These are phyloP conservation scores for Hyles vespertilio DNA, from an alignment of 1,140 invertebrate genomes.

Conservation along the genomic window DNA sequence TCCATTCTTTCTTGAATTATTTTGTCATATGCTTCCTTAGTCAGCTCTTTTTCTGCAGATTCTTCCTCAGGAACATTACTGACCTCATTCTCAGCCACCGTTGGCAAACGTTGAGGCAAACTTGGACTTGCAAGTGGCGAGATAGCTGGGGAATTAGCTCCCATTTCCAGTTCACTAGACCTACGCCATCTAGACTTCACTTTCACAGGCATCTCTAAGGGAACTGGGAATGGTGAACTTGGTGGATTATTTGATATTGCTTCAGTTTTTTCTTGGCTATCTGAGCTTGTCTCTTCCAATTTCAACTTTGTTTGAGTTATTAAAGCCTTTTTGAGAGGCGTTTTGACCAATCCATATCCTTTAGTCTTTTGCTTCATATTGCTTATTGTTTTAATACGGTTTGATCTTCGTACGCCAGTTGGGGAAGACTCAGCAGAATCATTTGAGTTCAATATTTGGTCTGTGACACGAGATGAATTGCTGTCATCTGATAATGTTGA, in stretches of 20 bases:
- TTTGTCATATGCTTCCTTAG: conserved; percentile 65
- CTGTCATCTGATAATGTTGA: conserved; percentile 71
- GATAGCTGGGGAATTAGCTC: conserved; percentile 65
- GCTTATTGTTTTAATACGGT: conserved; percentile 77
- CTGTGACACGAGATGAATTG: conserved; percentile 57
- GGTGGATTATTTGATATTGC: conserved; percentile 29
- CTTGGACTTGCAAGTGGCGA: conserved; percentile 61
- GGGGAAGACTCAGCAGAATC: conserved; percentile 70
- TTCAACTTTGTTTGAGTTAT: conserved; percentile 67
- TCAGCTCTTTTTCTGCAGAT: conserved; percentile 34
- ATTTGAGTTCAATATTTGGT: conserved; percentile 62
- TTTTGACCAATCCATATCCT: conserved; percentile 77
- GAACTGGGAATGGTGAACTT: conserved; percentile 62
- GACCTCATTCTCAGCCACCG: conserved; percentile 35
- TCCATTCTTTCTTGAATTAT: conserved; percentile 85
- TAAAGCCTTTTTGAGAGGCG: conserved; percentile 67
- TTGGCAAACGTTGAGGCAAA: conserved; percentile 41
- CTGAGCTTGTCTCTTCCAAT: conserved; percentile 60
- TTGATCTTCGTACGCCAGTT: conserved; percentile 74
- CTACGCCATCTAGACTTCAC: conserved; percentile 91
- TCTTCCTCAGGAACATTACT: conserved; percentile 38
- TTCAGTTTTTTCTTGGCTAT: conserved; percentile 61
- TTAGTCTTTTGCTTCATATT: conserved; percentile 76
- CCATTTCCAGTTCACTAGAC: conserved; percentile 89
- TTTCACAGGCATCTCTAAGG: conserved; percentile 84